Base-by-base conservation (phyloP, 2,888 invertebrate genomes). In the Calephelis perditalis region DNA sequence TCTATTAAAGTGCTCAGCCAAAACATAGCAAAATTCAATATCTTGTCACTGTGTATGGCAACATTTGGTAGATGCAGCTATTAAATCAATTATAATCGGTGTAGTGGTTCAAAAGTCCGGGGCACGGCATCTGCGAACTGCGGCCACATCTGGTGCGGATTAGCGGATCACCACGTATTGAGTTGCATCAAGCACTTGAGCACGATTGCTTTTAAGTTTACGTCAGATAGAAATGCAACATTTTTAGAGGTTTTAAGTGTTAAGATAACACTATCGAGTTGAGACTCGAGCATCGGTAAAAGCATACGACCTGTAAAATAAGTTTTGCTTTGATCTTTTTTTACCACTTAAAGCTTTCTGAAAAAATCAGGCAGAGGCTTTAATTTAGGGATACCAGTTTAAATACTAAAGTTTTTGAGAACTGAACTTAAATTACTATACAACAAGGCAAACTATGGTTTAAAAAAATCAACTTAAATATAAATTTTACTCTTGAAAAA, bases 61-160 rank as follows among this genome's bases (percentile, higher is more conserved):
- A 71, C 88, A 87, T 86, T 86, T 86, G 87, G 88, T 74, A 73
- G 75, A 79, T 81, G 82, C 67, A 74, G 71, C 67, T 76, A 73
- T 79, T 79, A 80, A 76, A 77, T 71, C 77, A 83, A 80, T 79
- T 77, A 81, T 85, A 80, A 84, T 84, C 82, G 79, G 88, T 85
- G 85, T 82, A 90, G 74, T 86, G 89, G 76, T 66, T 87, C 85
- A 89, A 86, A 89, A 90, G 85, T 81, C 88, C 88, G 85, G 81
- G 70, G 70, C 69, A 71, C 70, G 68, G 67, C 79, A 74, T 72
- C 69, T 77, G 74, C 66, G 72, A 67, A 35, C 26, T 49, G 26
- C 35, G 52, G 11, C 58, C 74, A 71, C 86, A 87, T 79, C 79
- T 87, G 87, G 81, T 75, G 77, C 73, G 77, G 75, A 83, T 82